phyloP scores from a whole-genome alignment of 2,888 invertebrate genomes.

The Agriopis marginaria region DNA sequence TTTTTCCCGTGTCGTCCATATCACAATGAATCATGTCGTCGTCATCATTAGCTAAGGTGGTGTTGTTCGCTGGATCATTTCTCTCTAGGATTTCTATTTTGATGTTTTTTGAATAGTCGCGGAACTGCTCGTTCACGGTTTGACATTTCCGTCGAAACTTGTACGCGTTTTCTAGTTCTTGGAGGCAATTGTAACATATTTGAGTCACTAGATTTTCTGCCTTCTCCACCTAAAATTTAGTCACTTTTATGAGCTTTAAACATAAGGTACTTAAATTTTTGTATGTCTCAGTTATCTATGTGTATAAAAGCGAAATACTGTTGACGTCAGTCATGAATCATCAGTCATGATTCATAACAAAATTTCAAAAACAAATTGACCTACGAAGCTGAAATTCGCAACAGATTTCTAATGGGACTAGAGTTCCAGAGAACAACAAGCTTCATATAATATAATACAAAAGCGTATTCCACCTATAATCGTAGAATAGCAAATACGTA shows the following conservation, averaged over 20 bases:
- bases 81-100: slow-evolving; percentile 49
- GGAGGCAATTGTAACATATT: slow-evolving; percentile 73
- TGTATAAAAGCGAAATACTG: not conserved
- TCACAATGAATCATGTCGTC: slow-evolving; percentile 42
- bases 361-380: no score
- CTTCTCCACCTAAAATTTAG: slow-evolving; percentile 68
- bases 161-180: slow-evolving; percentile 76
- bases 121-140: slow-evolving; percentile 68
- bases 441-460: not conserved
- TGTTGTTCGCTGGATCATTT: not conserved
- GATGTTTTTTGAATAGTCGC: slow-evolving; percentile 54
- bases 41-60: slow-evolving; percentile 21
- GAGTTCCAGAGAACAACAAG: no score
- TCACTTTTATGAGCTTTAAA: not conserved
- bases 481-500: not conserved
- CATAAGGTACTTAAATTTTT: not conserved
- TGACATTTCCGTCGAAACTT: slow-evolving; percentile 81
- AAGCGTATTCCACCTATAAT: not conserved
- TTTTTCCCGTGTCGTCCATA: slow-evolving; percentile 41
- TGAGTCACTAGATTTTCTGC: slow-evolving; percentile 72
- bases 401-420: no score
- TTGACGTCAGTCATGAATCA: no score
- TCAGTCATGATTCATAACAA: no score
- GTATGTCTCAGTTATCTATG: not conserved
- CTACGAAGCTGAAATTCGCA: no score